Evolutionary conservation across 2,113 vertebrate genomes (phyloP), one percentile per base, ranked within the genome.

Genomic region (Euleptes europaea): DNA sequence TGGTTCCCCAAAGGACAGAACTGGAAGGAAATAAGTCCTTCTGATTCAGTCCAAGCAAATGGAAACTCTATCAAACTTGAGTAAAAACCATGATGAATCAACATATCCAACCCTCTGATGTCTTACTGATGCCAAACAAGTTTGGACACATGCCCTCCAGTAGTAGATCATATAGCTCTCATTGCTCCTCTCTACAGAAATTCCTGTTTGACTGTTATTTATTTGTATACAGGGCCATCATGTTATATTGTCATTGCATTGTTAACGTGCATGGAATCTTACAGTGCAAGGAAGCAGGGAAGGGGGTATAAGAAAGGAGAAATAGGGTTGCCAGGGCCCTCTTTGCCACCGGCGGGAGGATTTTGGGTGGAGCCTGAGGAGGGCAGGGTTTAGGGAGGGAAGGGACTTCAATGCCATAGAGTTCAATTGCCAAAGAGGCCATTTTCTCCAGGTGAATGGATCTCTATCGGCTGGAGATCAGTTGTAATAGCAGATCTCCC

Each of bases 41-140:
- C 88, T 90, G 88, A 89, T 89, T 92, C 89, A 90, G 54, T 38
- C 49, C 73, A 54, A 9, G 54, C 66, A 71, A 85, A 70, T 44
- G 85, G 88, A 92, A 92, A 89, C 40, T 83, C 72, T 21, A 38
- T 21, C 54, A 31, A 74, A 70, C 54, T 66, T 70, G 72, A 69
- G 72, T 3, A 83, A 81, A 78, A 85, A 83, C 91, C 81, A 82
- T 70, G 31, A 54, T 84, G 86, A 90, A 88, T 86, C 84, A 88
- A 78, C 28, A 5, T 23, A 42, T 23, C 31, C 65, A 23, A 83
- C 71, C 0, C 69, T 47, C 26, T 51, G n/a, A 28, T 73, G 38
- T 15, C 35, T 35, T 33, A 17, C 51, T 40, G 57, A 70, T 80
- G 80, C 72, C 54, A 71, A 73, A 79, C 75, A 2, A 66, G 81